These are phyloP conservation scores for Bombus sibiricus DNA, from an alignment of 1,140 invertebrate genomes.

Conservation along the genomic window DNA sequence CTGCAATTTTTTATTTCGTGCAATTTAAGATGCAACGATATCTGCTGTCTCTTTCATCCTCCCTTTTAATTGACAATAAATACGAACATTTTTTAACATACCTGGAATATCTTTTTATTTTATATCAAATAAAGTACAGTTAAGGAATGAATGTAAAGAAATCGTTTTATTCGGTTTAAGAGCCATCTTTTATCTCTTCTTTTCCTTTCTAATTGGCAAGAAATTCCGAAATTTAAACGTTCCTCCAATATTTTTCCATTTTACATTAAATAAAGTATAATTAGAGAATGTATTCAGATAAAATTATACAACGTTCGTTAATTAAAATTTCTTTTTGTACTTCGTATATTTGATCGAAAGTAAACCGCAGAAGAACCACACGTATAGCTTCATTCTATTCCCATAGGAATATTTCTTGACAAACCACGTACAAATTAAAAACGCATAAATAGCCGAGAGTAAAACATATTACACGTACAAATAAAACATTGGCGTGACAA, in stretches of 20 bases:
- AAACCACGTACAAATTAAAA: not conserved
- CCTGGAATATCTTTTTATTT: too few species aligned
- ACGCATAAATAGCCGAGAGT: not conserved
- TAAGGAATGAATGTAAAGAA: not conserved
- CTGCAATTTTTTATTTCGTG: too few species aligned
- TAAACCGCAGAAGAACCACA: not conserved
- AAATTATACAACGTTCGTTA: not conserved
- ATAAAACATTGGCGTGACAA: not conserved
- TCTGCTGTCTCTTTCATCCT: too few species aligned
- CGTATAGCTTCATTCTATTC: not conserved
- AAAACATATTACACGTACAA: not conserved
- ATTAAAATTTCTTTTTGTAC: not conserved
- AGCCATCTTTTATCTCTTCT: not conserved
- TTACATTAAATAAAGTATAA: not conserved
- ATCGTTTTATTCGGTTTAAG: not conserved
- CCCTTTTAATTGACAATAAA: too few species aligned
- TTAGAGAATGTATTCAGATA: not conserved
- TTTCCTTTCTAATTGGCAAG: not conserved
- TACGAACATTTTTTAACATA: too few species aligned
- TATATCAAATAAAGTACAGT: too few species aligned
- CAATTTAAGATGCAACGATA: not conserved
- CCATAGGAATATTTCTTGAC: not conserved
- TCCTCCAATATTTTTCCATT: not conserved
- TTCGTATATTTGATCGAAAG: not conserved
- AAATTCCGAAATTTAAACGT: not conserved